phyloP scores from a whole-genome alignment of 2,797 vertebrate species.

The Podargus strigoides region DNA sequence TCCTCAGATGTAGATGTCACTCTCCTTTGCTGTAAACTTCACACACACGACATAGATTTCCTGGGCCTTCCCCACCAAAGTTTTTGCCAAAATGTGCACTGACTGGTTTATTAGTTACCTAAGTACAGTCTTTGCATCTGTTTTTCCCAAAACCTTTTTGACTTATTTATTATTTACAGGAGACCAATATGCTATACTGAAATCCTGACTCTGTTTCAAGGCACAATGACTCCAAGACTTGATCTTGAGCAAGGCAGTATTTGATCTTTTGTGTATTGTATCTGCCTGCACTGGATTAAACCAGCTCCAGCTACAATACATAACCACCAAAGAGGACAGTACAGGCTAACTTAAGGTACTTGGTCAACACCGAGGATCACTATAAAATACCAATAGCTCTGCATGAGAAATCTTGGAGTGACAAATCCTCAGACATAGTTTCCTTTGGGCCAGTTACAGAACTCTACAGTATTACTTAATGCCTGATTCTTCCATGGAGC shows the following conservation, averaged over 20 bases:
- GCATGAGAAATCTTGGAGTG: not conserved
- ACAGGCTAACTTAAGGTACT: not conserved
- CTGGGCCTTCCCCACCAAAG: not conserved
- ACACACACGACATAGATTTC: not conserved
- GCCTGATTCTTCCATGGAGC: not conserved
- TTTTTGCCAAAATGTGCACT: not conserved
- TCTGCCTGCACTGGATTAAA: not conserved
- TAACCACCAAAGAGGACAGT: not conserved
- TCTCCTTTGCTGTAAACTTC: not conserved
- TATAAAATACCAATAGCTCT: not conserved
- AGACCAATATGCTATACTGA: not conserved
- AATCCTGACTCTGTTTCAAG: not conserved
- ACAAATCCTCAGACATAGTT: not conserved
- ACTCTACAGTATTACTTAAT: not conserved
- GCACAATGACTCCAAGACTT: not conserved
- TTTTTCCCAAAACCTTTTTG: not conserved
- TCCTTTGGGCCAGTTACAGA: not conserved
- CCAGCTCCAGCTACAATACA: not conserved
- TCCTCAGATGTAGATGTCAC: not conserved
- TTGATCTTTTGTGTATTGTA: not conserved
- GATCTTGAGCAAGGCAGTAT: not conserved
- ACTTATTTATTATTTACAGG: not conserved
- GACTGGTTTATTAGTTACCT: not conserved
- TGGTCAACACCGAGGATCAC: not conserved
- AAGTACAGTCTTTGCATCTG: not conserved